phyloP scores from a whole-genome alignment of 2,888 invertebrate genomes.

The Drosophila prolongata region DNA sequence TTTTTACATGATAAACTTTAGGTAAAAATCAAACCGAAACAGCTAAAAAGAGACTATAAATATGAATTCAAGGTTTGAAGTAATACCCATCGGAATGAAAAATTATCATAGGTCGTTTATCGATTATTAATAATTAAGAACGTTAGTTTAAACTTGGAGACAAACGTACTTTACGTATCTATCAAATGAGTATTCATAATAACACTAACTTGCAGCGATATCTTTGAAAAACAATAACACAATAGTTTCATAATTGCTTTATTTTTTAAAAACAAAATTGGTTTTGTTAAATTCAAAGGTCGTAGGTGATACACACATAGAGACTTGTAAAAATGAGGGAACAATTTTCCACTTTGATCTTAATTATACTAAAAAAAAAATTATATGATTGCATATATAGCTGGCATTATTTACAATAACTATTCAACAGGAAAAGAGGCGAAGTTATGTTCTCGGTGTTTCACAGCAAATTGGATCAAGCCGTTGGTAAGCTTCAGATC shows the following conservation, averaged over 20 bases:
- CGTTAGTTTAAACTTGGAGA: too few relatives aligned
- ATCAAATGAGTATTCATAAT: too few relatives aligned
- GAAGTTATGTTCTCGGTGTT: conserved; percentile 8
- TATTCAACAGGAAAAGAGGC: conserved; percentile 16
- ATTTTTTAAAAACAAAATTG: conserved; percentile 34
- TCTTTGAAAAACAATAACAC: too few relatives aligned
- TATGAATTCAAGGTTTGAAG: too few relatives aligned
- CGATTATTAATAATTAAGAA: too few relatives aligned
- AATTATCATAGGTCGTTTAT: too few relatives aligned
- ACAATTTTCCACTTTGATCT: conserved; percentile 31
- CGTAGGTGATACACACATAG: conserved; percentile 7
- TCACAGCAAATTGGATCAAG: conserved; percentile 37
- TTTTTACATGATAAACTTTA: too few relatives aligned
- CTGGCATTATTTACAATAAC: conserved; percentile 62
- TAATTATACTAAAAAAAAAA: conserved; percentile 31
- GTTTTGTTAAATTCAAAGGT: conserved; percentile 34
- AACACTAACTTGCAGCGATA: too few relatives aligned
- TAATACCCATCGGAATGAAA: too few relatives aligned
- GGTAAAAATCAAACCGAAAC: too few relatives aligned
- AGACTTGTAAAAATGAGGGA: conserved; percentile 13
- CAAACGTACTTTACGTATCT: too few relatives aligned
- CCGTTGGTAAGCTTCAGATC: conserved; percentile 12
- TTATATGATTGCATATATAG: conserved; percentile 34
- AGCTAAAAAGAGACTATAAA: too few relatives aligned
- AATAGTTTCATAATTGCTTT: conserved; percentile 30